phyloP scores from a whole-genome alignment of 1,140 invertebrate genomes.

The Cherax destructor region DNA sequence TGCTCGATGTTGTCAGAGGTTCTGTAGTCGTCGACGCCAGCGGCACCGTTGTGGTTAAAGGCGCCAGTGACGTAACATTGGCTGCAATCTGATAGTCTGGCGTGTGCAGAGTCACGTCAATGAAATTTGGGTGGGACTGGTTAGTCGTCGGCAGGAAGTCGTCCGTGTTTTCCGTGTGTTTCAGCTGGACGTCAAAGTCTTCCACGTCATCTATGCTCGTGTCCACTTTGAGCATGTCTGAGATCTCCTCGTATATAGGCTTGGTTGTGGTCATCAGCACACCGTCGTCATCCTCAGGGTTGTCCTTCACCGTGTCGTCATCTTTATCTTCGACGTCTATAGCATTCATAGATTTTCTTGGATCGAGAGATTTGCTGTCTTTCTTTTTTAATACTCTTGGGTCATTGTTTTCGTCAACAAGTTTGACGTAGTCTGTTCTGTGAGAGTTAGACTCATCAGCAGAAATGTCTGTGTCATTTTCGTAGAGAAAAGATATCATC shows the following conservation, averaged over 20 bases:
- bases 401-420: not conserved
- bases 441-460: not conserved
- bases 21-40: not conserved
- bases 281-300: not conserved
- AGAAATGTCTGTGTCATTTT: not conserved
- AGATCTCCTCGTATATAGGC: slow-evolving; percentile 59
- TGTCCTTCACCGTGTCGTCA: not conserved
- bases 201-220: slow-evolving; percentile 57
- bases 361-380: slow-evolving; percentile 13
- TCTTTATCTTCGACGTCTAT: slow-evolving; percentile 22
- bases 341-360: slow-evolving; percentile 29
- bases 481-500: not conserved
- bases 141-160: slow-evolving; percentile 44
- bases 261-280: slow-evolving; percentile 20
- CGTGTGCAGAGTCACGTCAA: slow-evolving; percentile 41
- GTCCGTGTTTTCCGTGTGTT: slow-evolving; percentile 42
- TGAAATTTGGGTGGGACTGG: slow-evolving; percentile 48
- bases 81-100: not conserved
- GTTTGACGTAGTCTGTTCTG: not conserved
- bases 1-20: not conserved
- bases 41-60: not conserved
- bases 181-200: slow-evolving; percentile 36
- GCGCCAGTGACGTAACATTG: not conserved
- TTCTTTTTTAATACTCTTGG: slow-evolving; percentile 13
- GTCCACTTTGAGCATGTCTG: slow-evolving; percentile 44